These are phyloP conservation scores for Bombus difficillimus DNA, from an alignment of 1,140 invertebrate genomes.

Conservation along the genomic window DNA sequence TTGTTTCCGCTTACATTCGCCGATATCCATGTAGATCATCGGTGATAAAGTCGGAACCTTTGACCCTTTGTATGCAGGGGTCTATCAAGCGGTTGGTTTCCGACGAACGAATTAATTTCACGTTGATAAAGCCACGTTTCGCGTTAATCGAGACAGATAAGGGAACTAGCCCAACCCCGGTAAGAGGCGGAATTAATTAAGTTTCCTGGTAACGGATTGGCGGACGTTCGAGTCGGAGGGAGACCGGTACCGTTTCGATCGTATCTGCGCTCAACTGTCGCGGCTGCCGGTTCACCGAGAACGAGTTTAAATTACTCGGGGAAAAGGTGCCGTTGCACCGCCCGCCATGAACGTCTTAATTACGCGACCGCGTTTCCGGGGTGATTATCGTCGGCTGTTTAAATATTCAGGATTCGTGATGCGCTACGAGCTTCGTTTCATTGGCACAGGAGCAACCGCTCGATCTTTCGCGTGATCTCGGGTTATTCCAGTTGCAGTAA, in stretches of 20 bases:
- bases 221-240: slow-evolving; percentile 46
- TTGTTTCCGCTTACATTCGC: background rate
- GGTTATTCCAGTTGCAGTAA: no score
- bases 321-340: slow-evolving; percentile 7
- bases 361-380: slow-evolving; percentile 45
- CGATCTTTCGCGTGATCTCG: background rate
- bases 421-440: background rate
- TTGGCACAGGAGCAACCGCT: background rate
- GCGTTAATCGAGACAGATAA: slow-evolving; percentile 62
- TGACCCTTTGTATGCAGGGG: background rate
- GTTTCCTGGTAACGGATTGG: slow-evolving; percentile 54
- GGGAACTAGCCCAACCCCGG: slow-evolving; percentile 39
- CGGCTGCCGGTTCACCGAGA: slow-evolving; percentile 44
- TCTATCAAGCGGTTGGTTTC: background rate
- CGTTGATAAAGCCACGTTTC: slow-evolving; percentile 55
- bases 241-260: slow-evolving; percentile 59
- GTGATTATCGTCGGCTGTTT: background rate
- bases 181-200: slow-evolving; percentile 69
- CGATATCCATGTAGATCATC: background rate
- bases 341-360: slow-evolving; percentile 62
- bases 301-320: slow-evolving; percentile 59
- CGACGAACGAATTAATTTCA: slow-evolving; percentile 52
- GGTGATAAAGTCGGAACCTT: background rate
- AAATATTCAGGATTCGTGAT: background rate
- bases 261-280: slow-evolving; percentile 63